phyloP scores from a whole-genome alignment of 2,797 vertebrate species.

The Pipistrellus pygmaeus region DNA sequence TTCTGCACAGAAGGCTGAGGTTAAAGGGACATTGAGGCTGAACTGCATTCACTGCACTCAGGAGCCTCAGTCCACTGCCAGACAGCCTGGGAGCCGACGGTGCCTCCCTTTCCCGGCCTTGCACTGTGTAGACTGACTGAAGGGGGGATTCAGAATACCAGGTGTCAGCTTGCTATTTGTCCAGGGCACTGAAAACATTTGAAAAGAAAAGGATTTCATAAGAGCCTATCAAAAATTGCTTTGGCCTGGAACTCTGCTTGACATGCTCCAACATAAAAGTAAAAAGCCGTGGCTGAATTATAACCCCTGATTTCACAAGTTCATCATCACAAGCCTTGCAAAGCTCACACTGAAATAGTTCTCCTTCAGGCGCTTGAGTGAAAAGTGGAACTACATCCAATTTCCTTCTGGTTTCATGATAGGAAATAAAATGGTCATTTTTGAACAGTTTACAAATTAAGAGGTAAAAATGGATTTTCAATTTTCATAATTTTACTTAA shows the following conservation, averaged over 20 bases:
- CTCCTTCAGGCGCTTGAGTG: background rate
- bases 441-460: conserved; percentile 76
- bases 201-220: conserved; percentile 62
- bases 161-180: conserved; percentile 60
- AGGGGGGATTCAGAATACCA: conserved; percentile 52
- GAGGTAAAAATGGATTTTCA: conserved; percentile 71
- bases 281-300: conserved; percentile 45
- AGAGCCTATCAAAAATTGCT: conserved; percentile 64
- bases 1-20: conserved; percentile 1
- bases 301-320: background rate
- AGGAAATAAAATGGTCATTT: conserved; percentile 74
- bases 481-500: conserved; percentile 81
- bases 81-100: conserved; percentile 9
- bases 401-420: conserved; percentile 50
- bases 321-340: background rate
- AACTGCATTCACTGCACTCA: background rate
- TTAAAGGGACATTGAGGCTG: conserved; percentile 23
- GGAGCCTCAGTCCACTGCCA: background rate
- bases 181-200: conserved; percentile 68
- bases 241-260: conserved; percentile 32
- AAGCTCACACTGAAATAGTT: background rate
- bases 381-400: background rate
- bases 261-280: conserved; percentile 2
- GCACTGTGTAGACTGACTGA: conserved; percentile 41
- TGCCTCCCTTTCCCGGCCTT: background rate